Conservation (phyloP, 1,140 invertebrate genomes). For the Bombyx mandarina region DNA sequence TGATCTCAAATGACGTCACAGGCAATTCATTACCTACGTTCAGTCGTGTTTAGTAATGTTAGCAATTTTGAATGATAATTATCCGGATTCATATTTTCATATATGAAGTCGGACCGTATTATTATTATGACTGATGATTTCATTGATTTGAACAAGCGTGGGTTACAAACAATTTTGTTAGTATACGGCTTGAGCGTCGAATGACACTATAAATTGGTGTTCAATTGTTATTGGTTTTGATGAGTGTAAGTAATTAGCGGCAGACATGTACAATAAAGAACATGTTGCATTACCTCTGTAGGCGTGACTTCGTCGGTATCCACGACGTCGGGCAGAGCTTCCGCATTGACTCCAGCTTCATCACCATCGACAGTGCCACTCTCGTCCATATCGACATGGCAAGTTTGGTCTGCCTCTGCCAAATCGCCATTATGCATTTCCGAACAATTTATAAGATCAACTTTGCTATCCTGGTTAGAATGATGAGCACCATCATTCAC, state of each 20-base stretch:
- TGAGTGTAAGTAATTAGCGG: conserved; percentile 56
- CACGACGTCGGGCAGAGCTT: conserved; percentile 60
- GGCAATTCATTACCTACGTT: no score
- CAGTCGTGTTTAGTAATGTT: no score
- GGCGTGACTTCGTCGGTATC: conserved; percentile 68
- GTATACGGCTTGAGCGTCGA: no score
- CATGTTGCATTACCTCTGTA: conserved; percentile 67
- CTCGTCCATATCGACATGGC: conserved; percentile 38
- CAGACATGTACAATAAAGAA: conserved; percentile 62
- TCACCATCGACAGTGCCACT: conserved; percentile 16
- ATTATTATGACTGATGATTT: no score
- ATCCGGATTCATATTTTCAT: no score
- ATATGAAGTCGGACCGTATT: no score
- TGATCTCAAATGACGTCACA: no score
- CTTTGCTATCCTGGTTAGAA: conserved; percentile 55
- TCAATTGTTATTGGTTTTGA: conserved; percentile 24
- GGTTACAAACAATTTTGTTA: no score
- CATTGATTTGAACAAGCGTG: no score
- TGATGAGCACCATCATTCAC: conserved; percentile 39
- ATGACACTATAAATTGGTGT: conserved; percentile 4
- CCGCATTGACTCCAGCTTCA: conserved; percentile 29
- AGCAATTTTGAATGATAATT: no score
- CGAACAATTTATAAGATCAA: conserved; percentile 64
- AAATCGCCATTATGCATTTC: conserved; percentile 67
- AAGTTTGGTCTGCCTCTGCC: conserved; percentile 67